These are phyloP conservation scores for Mythimna ferrago DNA, from an alignment of 2,888 invertebrate species.

Conservation along the genomic window DNA sequence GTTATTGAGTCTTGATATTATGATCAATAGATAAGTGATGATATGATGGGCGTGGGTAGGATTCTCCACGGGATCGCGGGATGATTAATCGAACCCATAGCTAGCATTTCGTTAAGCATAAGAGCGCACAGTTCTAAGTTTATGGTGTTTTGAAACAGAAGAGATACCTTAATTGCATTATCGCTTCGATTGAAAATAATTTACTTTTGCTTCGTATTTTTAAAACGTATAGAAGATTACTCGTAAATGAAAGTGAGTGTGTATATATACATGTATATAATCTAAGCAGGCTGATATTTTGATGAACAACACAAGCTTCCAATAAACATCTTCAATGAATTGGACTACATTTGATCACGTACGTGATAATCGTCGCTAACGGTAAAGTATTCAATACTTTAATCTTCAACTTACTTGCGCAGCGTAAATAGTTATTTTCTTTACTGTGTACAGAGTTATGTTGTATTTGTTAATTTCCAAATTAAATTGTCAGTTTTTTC, in stretches of 20 bases:
- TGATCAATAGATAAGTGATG: not conserved
- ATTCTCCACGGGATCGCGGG: not conserved
- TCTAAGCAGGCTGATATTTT: not conserved
- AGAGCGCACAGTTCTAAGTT: not conserved
- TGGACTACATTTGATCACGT: not conserved
- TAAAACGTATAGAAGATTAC: no score
- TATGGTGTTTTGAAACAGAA: not conserved
- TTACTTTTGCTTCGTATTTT: not conserved
- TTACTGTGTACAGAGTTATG: no score
- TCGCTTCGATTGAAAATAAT: not conserved
- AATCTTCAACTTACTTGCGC: no score
- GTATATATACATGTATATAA: no score
- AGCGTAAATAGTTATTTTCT: no score
- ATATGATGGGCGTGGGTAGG: not conserved
- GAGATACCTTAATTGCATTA: not conserved
- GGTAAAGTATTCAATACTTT: not conserved
- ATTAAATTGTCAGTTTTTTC: no score
- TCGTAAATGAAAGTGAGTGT: not conserved
- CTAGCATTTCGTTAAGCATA: not conserved
- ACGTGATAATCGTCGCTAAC: not conserved
- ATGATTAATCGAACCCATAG: not conserved
- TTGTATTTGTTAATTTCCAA: no score
- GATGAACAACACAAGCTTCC: not conserved
- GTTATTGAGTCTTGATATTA: not conserved
- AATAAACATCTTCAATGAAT: not conserved